phyloP scores from a whole-genome alignment of 2,113 vertebrate species.

The Gobiocypris rarus region DNA sequence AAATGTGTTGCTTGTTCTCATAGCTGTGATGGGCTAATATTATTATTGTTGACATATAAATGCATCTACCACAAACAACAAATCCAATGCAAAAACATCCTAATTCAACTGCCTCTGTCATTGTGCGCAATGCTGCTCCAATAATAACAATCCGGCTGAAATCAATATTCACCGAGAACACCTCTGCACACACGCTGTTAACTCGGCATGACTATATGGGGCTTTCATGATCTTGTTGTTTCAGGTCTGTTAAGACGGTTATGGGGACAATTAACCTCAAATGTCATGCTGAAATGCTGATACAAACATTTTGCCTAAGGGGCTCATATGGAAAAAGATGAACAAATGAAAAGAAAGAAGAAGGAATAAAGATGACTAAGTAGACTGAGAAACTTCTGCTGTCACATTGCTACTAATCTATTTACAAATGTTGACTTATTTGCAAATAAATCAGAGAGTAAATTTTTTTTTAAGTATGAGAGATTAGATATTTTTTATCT shows the following conservation, averaged over 20 bases:
- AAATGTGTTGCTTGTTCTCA: neutral
- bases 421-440: neutral
- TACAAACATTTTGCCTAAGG: neutral
- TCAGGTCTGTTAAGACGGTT: constrained; percentile 3
- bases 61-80: neutral
- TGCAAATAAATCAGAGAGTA: neutral
- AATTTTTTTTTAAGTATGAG: neutral
- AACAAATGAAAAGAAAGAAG: neutral
- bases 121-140: neutral
- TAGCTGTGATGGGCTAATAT: neutral
- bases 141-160: neutral
- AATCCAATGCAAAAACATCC: neutral
- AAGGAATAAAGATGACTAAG: neutral
- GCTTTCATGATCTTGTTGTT: neutral
- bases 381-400: neutral
- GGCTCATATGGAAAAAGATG: neutral
- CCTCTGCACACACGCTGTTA: neutral
- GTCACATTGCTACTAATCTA: neutral
- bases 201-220: constrained; percentile 4
- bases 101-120: neutral
- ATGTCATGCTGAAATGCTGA: neutral
- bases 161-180: neutral
- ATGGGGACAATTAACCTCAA: constrained; percentile 16
- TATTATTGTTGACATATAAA: neutral
- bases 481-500: neutral